phyloP scores from a whole-genome alignment of 2,113 vertebrate genomes.

The Hiodon alosoides region DNA sequence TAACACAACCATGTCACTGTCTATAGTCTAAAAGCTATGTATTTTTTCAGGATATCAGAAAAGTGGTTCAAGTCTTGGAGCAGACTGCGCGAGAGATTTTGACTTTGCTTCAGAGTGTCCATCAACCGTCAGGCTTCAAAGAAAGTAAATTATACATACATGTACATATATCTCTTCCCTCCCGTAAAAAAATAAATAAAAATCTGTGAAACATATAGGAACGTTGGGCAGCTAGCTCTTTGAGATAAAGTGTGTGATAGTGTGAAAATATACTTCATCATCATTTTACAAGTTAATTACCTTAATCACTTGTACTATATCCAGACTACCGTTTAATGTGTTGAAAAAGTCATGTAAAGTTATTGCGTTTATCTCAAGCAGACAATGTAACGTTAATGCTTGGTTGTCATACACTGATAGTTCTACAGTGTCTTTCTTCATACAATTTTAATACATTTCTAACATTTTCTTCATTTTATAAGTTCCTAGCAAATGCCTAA shows the following conservation, averaged over 20 bases:
- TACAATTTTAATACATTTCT: neutral
- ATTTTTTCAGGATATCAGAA: conserved; percentile 79
- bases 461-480: conserved; percentile 30
- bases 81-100: conserved; percentile 94
- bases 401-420: neutral
- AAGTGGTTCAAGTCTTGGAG: conserved; percentile 86
- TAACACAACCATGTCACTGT: neutral
- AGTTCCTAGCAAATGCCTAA: conserved; percentile 89
- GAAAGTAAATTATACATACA: conserved; percentile 70
- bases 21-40: neutral
- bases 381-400: neutral
- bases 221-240: no score
- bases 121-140: conserved; percentile 88
- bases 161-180: no score
- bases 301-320: no score
- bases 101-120: conserved; percentile 89
- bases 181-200: no score
- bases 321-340: no score
- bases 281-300: no score
- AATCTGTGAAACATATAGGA: no score
- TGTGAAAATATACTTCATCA: no score
- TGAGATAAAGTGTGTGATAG: no score
- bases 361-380: neutral
- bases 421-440: neutral
- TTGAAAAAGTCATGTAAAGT: neutral